phyloP scores from a whole-genome alignment of 2,888 invertebrate genomes.

The Phytoseiulus persimilis region DNA sequence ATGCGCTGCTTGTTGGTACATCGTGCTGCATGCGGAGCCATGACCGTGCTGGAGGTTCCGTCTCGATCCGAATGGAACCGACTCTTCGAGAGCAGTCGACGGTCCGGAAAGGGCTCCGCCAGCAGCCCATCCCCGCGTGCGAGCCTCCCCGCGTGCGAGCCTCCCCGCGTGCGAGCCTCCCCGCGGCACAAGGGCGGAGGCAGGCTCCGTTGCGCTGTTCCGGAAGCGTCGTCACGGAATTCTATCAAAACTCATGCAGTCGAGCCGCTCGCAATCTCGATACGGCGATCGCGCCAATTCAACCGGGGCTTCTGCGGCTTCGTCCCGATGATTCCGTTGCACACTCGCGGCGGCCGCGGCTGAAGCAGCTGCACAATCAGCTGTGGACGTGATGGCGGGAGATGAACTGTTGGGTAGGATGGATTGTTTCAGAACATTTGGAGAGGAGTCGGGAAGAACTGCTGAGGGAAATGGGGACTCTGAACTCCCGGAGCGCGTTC shows the following conservation, averaged over 20 bases:
- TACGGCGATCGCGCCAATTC: not conserved
- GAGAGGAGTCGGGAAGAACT: no score
- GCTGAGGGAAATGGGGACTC: no score
- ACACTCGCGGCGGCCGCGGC: not conserved
- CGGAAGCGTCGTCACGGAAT: not conserved
- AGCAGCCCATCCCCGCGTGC: no score
- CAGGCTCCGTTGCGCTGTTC: not conserved
- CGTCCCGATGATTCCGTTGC: not conserved
- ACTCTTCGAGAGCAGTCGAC: no score
- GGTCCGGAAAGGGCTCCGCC: no score
- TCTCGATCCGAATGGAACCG: not conserved
- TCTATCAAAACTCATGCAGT: not conserved
- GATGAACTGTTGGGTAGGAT: not conserved
- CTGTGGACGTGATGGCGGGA: not conserved
- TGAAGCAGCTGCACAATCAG: not conserved
- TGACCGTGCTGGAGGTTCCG: not conserved
- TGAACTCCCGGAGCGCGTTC: no score
- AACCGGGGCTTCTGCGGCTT: not conserved
- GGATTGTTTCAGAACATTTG: no score
- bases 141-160: no score
- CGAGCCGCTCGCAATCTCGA: not conserved
- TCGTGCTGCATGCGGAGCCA: not conserved
- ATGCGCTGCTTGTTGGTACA: not conserved
- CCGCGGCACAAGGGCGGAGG: not conserved
- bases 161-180: no score